Base-by-base conservation (phyloP, 2,113 vertebrate species). In the Dolichallabes microphthalmus region DNA sequence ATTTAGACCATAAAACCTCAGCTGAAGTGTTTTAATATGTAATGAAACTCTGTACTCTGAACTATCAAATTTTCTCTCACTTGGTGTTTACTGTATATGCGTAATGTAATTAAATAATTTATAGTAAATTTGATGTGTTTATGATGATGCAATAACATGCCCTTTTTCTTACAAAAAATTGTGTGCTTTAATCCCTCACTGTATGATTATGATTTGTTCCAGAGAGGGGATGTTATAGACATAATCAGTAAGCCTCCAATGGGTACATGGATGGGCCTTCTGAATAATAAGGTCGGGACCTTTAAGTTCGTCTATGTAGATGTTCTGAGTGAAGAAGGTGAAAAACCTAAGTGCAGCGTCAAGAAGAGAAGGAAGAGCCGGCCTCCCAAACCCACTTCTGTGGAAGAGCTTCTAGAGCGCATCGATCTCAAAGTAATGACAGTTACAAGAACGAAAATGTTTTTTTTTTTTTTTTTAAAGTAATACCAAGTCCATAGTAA, bases 301-400 rank as follows among this genome's bases (percentile, higher is more conserved):
- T 99, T 99, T 93, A 99, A 99, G 89, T 99, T 99, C 92, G 98
- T 99, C 90, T 99, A 99, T 5, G 97, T 99, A 92, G 98, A 99
- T 0, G 96, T 97, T 79, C 92, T 99, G 82, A 97, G 94, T 1
- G 96, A 98, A 77, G 96, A 97, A 63, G 95, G 95, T 78, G 96
- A 95, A 90, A 98, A 98, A 87, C 96, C 97, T 0, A 98, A 96
- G 85, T 95, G 96, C 13, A 94, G 95, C 77, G 92, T 94, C 2
- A 93, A 96, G 53, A 95, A 96, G 87, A 95, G 95, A 89, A 95
- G 95, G 19, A 97, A 96, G 91, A 95, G 94, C 82, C 94, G 94
- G 80, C 97, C 95, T 0, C 97, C 96, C 27, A 97, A 98, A 91
- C 97, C 98, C 86, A 97, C 96, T 17, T 98, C 97, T 4, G 97